phyloP scores from a whole-genome alignment of 35 echinoderm and acorn worm species.

The Hemicentrotus pulcherrimus region DNA sequence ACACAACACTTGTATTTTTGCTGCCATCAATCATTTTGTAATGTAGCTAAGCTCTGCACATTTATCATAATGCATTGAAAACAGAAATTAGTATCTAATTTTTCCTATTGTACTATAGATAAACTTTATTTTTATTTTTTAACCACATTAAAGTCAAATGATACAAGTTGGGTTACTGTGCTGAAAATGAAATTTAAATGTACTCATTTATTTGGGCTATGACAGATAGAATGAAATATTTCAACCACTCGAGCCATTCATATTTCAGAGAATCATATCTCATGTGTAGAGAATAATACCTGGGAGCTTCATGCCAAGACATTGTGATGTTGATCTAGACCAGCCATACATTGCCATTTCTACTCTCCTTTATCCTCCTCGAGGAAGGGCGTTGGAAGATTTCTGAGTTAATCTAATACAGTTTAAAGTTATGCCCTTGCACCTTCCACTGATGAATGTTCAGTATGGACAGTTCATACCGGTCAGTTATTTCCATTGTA shows the following conservation, averaged over 20 bases:
- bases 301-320: constrained; percentile 59
- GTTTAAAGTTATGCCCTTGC: background rate
- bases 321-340: constrained; percentile 44
- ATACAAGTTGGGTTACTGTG: background rate
- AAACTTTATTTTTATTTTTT: too few species aligned
- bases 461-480: too few species aligned
- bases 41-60: too few species aligned
- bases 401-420: background rate
- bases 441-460: background rate
- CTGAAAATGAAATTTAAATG: background rate
- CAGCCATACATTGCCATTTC: constrained; percentile 60
- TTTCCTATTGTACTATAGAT: too few species aligned
- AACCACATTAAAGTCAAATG: too few species aligned
- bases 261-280: background rate
- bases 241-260: background rate
- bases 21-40: too few species aligned
- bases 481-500: too few species aligned
- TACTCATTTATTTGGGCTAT: background rate
- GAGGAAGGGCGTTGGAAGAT: background rate
- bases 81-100: too few species aligned
- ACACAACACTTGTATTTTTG: too few species aligned
- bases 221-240: background rate
- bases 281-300: background rate
- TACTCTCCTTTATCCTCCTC: background rate
- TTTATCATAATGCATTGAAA: too few species aligned